Evolutionary conservation across 1,140 invertebrate genomes (phyloP), one percentile per base, ranked within the genome.

Genomic region (Patella vulgata): DNA sequence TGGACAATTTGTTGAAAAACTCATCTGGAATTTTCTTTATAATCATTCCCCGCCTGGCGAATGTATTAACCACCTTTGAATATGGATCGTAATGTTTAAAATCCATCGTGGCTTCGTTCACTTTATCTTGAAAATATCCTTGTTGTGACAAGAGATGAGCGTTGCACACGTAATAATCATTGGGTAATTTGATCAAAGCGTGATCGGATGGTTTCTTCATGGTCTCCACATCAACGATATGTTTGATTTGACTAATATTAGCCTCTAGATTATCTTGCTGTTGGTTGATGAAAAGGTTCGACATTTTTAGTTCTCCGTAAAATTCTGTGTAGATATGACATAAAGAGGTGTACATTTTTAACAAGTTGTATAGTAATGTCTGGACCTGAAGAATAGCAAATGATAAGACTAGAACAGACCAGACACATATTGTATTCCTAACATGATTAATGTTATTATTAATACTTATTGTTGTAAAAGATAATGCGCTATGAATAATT

Each of bases 1-100:
- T 75, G 17, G 57, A 46, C 47, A 79, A 79, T 12, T 54, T 68
- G 21, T 48, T n/a, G 56, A 73, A 79, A 40, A 78, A 66, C n/a
- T 75, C 64, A 3, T 59, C 30, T 17, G 71, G 64, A 25, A 78
- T n/a, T 31, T 25, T 14, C 23, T 50, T 27, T 19, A 74, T 14
- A 0, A 59, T 25, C 27, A 43, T 46, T 21, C 59, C 43, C 43
- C 64, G 47, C 28, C 73, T 64, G 2, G 44, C 30, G 33, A 79
- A 63, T 23, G 67, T 52, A 25, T 73, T 76, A 11, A 79, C 59
- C 23, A 70, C 59, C 43, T 72, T 70, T n/a, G 56, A 58, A 48
- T 78, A 78, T 0, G 77, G 77, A 12, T 68, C 53, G 55, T 61
- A 70, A 28, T 52, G 62, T 40, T 70, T 44, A 43, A 55, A 67